phyloP scores from a whole-genome alignment of 1,140 invertebrate genomes.

The Nasonia giraulti region DNA sequence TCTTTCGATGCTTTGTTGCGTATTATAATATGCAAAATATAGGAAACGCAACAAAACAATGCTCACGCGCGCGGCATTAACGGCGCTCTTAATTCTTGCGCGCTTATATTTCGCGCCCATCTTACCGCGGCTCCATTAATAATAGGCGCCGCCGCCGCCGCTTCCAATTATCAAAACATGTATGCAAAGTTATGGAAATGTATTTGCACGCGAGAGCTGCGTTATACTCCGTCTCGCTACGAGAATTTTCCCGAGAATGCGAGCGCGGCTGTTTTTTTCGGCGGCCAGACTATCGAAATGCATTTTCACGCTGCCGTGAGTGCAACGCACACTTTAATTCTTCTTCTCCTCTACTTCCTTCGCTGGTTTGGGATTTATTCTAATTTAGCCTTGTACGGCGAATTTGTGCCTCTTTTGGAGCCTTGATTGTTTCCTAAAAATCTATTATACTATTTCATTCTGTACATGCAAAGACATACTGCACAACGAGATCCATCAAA shows the following conservation, averaged over 20 bases:
- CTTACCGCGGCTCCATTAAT: conserved; percentile 45
- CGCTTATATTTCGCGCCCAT: conserved; percentile 26
- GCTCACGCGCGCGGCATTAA: conserved; percentile 26
- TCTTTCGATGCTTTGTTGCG: conserved; percentile 36
- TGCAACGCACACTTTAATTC: conserved; percentile 21
- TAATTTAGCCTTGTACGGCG: conserved; percentile 28
- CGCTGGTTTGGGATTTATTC: conserved; percentile 30
- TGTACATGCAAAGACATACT: not conserved
- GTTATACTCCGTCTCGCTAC: conserved; percentile 54
- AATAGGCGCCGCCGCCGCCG: conserved; percentile 27
- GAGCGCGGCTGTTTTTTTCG: not conserved
- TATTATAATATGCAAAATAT: conserved; percentile 44
- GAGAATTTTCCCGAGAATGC: conserved; percentile 57
- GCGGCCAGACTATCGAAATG: conserved; percentile 38
- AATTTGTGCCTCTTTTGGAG: conserved; percentile 44
- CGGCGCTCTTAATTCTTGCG: conserved; percentile 44
- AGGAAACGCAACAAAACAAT: conserved; percentile 42
- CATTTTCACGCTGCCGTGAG: conserved; percentile 49
- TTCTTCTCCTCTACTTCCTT: conserved; percentile 22
- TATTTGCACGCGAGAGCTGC: conserved; percentile 60
- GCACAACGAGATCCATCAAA: conserved; percentile 18
- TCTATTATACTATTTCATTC: not conserved
- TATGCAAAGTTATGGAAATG: conserved; percentile 73
- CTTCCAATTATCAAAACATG: conserved; percentile 71
- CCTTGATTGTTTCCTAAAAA: not conserved